Conservation (phyloP, 2,888 invertebrate species). For the Pristionchus maxplancki region DNA sequence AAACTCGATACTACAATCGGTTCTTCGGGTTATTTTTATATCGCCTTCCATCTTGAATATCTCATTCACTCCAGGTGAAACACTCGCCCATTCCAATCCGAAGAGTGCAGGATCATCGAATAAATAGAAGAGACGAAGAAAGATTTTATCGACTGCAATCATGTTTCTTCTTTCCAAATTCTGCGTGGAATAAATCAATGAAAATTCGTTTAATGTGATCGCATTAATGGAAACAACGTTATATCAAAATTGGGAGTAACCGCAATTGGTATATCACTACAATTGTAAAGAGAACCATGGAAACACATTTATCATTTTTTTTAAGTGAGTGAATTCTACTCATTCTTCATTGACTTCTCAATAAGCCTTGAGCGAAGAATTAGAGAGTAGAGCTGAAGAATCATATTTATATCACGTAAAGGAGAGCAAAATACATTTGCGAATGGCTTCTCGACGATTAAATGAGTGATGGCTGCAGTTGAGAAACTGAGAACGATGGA, state of each 20-base stretch:
- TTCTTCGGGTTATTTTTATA: not conserved
- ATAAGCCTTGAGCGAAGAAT: not conserved
- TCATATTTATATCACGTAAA: not conserved
- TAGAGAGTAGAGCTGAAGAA: not conserved
- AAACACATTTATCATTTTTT: too few species aligned
- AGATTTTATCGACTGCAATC: not conserved
- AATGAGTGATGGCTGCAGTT: not conserved
- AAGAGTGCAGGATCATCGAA: not conserved
- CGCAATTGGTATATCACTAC: too few species aligned
- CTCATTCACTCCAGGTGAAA: not conserved
- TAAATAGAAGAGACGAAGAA: not conserved
- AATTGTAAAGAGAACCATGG: too few species aligned
- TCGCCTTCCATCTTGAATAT: not conserved
- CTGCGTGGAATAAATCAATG: not conserved
- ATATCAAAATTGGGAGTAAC: too few species aligned
- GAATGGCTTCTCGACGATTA: slow-evolving; percentile 19
- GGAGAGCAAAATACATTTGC: not conserved
- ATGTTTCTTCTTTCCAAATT: not conserved
- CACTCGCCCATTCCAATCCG: not conserved
- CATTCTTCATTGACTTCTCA: not conserved
- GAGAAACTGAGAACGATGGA: not conserved
- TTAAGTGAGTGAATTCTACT: too few species aligned
- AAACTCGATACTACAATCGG: not conserved
- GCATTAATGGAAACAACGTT: too few species aligned
- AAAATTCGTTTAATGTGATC: too few species aligned